Base-by-base conservation (phyloP, 2,888 invertebrate species). In the Nysson spinosus region DNA sequence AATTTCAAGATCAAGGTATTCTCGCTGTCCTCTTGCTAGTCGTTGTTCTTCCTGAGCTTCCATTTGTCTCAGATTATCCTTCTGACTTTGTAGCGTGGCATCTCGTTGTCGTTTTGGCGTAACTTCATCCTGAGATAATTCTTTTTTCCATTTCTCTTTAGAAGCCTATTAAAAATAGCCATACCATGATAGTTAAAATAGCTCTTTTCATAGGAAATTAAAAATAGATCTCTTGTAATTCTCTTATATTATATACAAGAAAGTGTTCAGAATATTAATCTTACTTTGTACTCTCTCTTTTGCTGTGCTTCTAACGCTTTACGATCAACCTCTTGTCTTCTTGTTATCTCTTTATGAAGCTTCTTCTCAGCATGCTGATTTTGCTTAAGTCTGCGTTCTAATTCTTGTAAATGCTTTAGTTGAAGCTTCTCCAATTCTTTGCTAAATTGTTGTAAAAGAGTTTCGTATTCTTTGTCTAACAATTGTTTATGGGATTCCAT, bases 381-480 rank as follows among this genome's bases (percentile, higher is more conserved):
- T 83, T 94, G 95, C 85, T 97, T 97, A 79, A 93, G 90, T 88
- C 95, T 93, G 68, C 93, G 90, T 79, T 95, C 95, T 66, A 94
- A 84, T 82, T 95, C 95, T 88, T 94, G 94, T 60, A 91, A 90
- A 87, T 95, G 94, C 86, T 92, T 93, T 39, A 91, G 89, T 88
- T 95, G 94, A 69, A 97, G 89, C 83, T 95, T 93, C 84, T 97
- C 96, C 76, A 98, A 90, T 84, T 99, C 99, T 80, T 97, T 92
- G 78, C 94, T 94, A 85, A 98, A 96, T 84, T 95, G 96, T 86
- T 95, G 94, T 83, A 98, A 90, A 75, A 98, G 90, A 79, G 93
- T 93, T 87, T 99, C 98, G 87, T 98, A 98, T 88, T 99, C 99
- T 85, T 97, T 95, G 88, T 99, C 99, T 74, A 99, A 90, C 84